phyloP scores from a whole-genome alignment of 2,113 vertebrate species.

The Stercorarius parasiticus region DNA sequence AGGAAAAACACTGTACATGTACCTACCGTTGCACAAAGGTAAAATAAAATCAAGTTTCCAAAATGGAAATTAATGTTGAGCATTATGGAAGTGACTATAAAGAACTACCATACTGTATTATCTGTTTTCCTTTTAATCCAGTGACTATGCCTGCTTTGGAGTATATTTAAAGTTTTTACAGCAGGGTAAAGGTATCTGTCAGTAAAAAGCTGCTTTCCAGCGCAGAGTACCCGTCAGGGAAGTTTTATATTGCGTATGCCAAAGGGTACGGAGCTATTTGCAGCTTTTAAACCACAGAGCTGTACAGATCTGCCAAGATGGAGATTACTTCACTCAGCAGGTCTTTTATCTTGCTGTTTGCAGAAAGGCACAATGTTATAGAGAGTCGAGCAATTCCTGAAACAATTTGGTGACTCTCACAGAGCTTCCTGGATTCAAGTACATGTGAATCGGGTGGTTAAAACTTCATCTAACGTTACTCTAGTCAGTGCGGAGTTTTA shows the following conservation, averaged over 20 bases:
- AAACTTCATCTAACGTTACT: background rate
- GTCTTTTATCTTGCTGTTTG: background rate
- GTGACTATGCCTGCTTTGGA: background rate
- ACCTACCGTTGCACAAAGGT: background rate
- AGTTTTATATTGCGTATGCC: background rate
- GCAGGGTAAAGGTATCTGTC: background rate
- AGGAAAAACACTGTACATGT: background rate
- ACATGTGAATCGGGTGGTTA: background rate
- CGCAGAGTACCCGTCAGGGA: background rate
- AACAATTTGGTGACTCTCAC: background rate
- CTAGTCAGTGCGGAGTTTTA: background rate
- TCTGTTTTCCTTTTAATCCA: background rate
- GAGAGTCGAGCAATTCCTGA: background rate
- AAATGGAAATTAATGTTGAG: background rate
- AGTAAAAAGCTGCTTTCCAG: background rate
- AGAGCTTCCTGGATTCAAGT: background rate
- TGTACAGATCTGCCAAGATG: background rate
- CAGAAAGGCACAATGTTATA: background rate
- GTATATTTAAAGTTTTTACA: background rate
- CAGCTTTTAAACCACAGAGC: background rate
- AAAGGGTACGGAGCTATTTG: background rate
- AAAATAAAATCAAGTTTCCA: background rate
- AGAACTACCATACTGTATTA: background rate
- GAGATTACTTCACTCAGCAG: background rate
- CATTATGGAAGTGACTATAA: background rate